Evolutionary conservation across 2,797 vertebrate species (phyloP).

Genomic region (Perodicticus potto): DNA sequence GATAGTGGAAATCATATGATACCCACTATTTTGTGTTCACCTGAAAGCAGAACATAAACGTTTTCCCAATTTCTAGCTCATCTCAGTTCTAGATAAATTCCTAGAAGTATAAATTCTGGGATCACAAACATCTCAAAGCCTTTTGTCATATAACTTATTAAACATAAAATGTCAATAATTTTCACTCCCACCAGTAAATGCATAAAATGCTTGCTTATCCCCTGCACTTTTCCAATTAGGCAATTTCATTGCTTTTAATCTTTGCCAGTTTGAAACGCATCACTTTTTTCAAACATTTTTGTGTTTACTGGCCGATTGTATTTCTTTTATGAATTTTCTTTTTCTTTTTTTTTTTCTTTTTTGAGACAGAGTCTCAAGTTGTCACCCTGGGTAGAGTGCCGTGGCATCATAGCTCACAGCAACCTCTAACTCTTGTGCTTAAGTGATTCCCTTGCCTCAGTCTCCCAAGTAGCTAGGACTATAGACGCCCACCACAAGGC

Average conservation of each 20-base stretch:
- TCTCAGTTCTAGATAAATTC: background rate
- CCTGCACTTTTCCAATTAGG: background rate
- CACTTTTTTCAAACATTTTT: background rate
- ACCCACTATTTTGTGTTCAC: background rate
- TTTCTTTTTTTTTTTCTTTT: too few species aligned
- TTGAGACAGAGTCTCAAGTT: too few species aligned
- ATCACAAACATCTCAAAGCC: background rate
- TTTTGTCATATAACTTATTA: background rate
- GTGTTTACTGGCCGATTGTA: background rate
- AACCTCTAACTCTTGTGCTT: too few species aligned
- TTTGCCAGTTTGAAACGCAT: background rate
- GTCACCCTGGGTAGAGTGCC: too few species aligned
- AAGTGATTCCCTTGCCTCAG: too few species aligned
- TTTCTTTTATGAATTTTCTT: background rate
- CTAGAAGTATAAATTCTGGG: background rate
- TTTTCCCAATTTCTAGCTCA: background rate
- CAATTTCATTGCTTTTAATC: background rate
- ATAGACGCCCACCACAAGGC: too few species aligned
- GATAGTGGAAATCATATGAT: background rate
- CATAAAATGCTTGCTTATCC: background rate
- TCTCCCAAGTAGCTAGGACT: too few species aligned
- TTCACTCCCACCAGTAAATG: background rate
- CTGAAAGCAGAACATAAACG: background rate
- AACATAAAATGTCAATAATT: background rate
- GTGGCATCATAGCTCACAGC: too few species aligned